phyloP scores from a whole-genome alignment of 2,797 vertebrate genomes.

The Crotalus adamanteus region DNA sequence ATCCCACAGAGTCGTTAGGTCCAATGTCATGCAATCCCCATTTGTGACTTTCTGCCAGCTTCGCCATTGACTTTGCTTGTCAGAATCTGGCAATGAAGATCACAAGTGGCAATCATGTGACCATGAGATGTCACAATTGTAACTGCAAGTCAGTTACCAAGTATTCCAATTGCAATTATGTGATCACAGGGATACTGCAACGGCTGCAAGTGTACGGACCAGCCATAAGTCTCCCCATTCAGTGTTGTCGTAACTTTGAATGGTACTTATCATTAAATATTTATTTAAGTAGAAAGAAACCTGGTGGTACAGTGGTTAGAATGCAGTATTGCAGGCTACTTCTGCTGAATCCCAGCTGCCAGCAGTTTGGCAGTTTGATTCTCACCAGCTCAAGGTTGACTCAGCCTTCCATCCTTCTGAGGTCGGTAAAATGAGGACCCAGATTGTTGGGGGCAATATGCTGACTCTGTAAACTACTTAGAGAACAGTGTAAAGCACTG shows the following conservation, averaged over 20 bases:
- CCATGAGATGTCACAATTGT: neutral
- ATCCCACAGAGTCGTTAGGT: neutral
- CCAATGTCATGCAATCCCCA: neutral
- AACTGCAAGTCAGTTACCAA: neutral
- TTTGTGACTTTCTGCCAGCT: neutral
- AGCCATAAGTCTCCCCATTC: neutral
- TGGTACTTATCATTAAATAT: neutral
- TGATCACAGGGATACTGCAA: neutral
- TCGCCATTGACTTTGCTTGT: neutral
- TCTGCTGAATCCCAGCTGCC: no score
- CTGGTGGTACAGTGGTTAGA: no score
- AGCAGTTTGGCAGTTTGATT: no score
- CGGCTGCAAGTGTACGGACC: neutral
- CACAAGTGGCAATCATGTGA: neutral
- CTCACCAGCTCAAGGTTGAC: no score
- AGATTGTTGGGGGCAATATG: no score
- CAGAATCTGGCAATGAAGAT: neutral
- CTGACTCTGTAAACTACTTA: no score
- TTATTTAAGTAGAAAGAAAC: neutral
- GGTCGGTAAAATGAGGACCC: no score
- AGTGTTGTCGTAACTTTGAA: neutral
- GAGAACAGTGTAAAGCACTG: no score
- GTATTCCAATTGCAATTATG: neutral
- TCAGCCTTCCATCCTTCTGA: no score
- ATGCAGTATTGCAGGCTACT: no score